phyloP scores from a whole-genome alignment of 2,797 vertebrate species.

The Pyrocephalus nanus region DNA sequence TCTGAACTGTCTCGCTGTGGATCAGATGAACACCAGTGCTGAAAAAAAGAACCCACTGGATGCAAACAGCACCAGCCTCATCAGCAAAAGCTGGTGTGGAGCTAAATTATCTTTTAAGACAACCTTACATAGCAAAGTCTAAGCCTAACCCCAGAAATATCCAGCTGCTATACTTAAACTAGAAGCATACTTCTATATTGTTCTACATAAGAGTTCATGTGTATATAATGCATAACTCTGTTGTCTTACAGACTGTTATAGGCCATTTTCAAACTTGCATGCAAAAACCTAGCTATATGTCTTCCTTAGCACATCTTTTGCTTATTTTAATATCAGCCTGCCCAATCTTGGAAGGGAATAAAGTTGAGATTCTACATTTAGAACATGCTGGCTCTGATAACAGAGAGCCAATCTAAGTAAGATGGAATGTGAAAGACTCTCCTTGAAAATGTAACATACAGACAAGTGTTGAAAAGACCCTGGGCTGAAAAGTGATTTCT shows the following conservation, averaged over 20 bases:
- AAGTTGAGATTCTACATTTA: not conserved
- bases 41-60: not conserved
- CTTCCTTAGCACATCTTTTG: not conserved
- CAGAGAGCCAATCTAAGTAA: not conserved
- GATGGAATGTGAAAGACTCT: not conserved
- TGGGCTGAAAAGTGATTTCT: not conserved
- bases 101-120: not conserved
- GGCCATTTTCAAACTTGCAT: not conserved
- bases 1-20: not conserved
- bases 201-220: not conserved
- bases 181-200: not conserved
- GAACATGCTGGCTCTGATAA: not conserved
- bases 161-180: not conserved
- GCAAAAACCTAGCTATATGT: not conserved
- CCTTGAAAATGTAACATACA: not conserved
- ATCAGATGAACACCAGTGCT: not conserved
- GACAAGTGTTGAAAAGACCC: not conserved
- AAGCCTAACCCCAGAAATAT: not conserved
- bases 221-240: not conserved
- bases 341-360: not conserved
- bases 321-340: not conserved
- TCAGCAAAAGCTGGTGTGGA: not conserved
- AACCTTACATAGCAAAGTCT: not conserved
- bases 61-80: not conserved
- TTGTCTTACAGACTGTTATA: not conserved